Evolutionary conservation across 2,888 invertebrate species (phyloP), one percentile per base, ranked within the genome.

Genomic region (Lithophane semibrunnea): DNA sequence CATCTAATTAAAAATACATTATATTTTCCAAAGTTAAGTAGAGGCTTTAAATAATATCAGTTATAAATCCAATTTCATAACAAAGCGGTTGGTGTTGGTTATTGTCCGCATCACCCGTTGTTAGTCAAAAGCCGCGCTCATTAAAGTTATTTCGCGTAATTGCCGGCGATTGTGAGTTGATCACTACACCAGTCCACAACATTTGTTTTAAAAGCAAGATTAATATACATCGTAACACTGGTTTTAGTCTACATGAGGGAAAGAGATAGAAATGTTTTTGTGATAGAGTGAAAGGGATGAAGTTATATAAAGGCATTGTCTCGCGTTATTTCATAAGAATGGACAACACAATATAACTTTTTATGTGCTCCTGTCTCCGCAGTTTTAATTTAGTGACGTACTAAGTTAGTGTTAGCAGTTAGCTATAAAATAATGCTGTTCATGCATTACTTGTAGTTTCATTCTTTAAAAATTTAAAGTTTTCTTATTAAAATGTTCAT

Each of bases 201-300:
- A 88, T 86, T 87, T 85, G 80, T 83, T 87, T 83, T 85, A 79
- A 81, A 86, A 87, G 83, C 80, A 86, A 84, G 86, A 87, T 83
- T 82, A 86, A 88, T 88, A 44, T 65, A 71, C 76, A 75, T 70
- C 76, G 76, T 82, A 74, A 75, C 73, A 72, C 54, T 76, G 76
- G 58, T 73, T 67, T 76, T 49, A 70, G 82, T 56, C 60, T 44
- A 37, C 54, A 47, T 16, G 64, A 2, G 3, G 12, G 68, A 75
- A 63, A 60, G 72, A 77, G 86, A 75, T 10, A 8, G 60, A 56
- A 60, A 60, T 0, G 24, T 65, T 72, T 60, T 63, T 0, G n/a
- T 18, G 10, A 60, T 44, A 52, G 66, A 64, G 5, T 60, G 66
- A 86, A 52, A 78, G 37, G 42, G 72, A 73, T 12, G 56, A 66